Evolutionary conservation across 1,140 invertebrate genomes (phyloP).

Genomic region (Drosophila nikananu): DNA sequence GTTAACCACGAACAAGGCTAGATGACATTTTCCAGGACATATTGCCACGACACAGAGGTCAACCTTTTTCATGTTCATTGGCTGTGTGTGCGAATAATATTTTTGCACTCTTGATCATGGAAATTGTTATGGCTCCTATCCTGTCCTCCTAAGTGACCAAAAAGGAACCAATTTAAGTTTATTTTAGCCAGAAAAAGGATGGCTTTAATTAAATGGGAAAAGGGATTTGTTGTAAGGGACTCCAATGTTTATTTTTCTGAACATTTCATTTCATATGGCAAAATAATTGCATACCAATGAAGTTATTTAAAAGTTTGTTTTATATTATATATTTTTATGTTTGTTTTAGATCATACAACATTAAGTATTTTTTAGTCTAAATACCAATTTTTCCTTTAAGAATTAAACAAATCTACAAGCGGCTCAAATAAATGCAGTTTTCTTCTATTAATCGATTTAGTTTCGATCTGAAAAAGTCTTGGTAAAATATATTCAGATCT

Average conservation of each 20-base stretch:
- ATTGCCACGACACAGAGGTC: slow-evolving; percentile 78
- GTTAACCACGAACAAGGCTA: slow-evolving; percentile 72
- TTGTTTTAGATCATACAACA: too few species aligned
- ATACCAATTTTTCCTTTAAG: too few species aligned
- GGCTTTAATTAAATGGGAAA: background rate
- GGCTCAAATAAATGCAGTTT: too few species aligned
- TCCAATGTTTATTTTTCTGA: background rate
- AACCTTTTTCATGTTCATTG: slow-evolving; percentile 81
- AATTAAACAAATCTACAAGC: background rate
- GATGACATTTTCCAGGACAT: slow-evolving; percentile 76
- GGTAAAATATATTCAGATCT: background rate
- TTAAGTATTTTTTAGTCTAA: too few species aligned
- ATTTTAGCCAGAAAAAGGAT: background rate
- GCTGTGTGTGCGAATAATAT: slow-evolving; percentile 20
- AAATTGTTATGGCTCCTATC: slow-evolving; percentile 12
- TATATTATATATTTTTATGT: too few species aligned
- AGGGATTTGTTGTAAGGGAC: background rate
- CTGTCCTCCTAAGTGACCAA: background rate
- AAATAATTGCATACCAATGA: background rate
- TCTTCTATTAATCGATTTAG: background rate
- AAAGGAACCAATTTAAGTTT: slow-evolving; percentile 9
- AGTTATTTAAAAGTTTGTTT: too few species aligned
- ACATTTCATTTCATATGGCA: background rate
- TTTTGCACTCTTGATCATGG: slow-evolving; percentile 6
- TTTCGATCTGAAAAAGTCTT: background rate